Conservation (phyloP, 1,140 invertebrate genomes). For the Pogonus chalceus region DNA sequence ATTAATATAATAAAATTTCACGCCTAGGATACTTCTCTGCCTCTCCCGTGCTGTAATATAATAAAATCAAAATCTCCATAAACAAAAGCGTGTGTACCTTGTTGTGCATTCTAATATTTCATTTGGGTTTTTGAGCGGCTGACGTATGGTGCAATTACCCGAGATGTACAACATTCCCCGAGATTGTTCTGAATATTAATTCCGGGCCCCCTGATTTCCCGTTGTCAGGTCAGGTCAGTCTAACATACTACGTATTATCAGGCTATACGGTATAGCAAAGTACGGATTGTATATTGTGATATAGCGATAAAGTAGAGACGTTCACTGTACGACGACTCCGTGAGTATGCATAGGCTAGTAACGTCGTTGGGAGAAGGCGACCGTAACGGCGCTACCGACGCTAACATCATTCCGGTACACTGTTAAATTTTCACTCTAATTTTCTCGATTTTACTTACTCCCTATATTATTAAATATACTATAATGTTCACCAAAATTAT, state of each 20-base stretch:
- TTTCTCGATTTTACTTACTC: too few relatives aligned
- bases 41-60: neutral
- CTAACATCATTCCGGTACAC: too few relatives aligned
- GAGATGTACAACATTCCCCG: conserved; percentile 17
- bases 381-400: too few relatives aligned
- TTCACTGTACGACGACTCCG: neutral
- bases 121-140: conserved; percentile 19
- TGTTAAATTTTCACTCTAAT: too few relatives aligned
- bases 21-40: conserved; percentile 14
- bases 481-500: too few relatives aligned
- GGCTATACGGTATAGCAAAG: neutral
- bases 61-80: conserved; percentile 5
- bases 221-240: conserved; percentile 6
- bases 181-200: conserved; percentile 18
- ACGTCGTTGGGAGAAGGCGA: conserved; percentile 5
- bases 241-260: neutral
- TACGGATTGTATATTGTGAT: conserved; percentile 17
- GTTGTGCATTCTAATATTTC: conserved; percentile 6
- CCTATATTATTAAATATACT: too few relatives aligned
- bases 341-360: conserved; percentile 10
- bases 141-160: conserved; percentile 21
- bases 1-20: conserved; percentile 20
- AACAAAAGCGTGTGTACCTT: conserved; percentile 14
- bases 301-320: neutral
- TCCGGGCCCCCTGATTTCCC: conserved; percentile 12